Evolutionary conservation across 2,888 invertebrate genomes (phyloP).

Genomic region (Ametastegia equiseti): DNA sequence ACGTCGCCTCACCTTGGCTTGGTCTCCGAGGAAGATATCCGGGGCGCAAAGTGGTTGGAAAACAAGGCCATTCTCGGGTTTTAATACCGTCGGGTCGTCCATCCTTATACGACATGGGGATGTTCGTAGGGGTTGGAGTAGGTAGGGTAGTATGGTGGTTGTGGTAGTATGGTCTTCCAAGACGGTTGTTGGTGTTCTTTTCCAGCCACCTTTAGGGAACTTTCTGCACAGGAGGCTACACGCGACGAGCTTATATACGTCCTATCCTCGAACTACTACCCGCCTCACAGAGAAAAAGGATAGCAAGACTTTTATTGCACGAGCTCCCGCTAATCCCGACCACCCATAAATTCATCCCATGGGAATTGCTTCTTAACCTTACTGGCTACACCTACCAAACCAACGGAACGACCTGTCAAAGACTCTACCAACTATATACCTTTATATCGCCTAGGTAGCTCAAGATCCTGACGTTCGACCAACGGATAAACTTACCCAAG

Average conservation of each 20-base stretch:
- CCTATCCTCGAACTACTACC: too few species aligned
- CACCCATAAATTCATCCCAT: conserved; percentile 69
- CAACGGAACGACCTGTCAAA: conserved; percentile 58
- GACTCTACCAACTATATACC: conserved; percentile 56
- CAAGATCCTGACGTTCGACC: too few species aligned
- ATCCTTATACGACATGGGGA: conserved; percentile 44
- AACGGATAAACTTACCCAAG: too few species aligned
- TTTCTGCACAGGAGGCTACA: background rate
- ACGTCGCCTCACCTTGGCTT: background rate
- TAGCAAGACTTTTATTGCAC: conserved; percentile 67
- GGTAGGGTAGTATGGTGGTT: background rate
- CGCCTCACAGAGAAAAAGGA: conserved; percentile 43
- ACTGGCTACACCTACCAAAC: conserved; percentile 39
- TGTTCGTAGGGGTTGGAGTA: too few species aligned
- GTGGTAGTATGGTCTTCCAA: background rate
- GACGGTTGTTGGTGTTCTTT: background rate
- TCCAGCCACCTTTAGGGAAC: conserved; percentile 22
- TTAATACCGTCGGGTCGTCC: conserved; percentile 58
- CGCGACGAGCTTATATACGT: too few species aligned
- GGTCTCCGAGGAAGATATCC: conserved; percentile 13
- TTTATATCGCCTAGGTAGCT: background rate
- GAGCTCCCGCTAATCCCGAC: conserved; percentile 65
- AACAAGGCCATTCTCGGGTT: conserved; percentile 64
- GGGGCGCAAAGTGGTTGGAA: conserved; percentile 59
- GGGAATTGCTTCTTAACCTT: conserved; percentile 69